These are phyloP conservation scores for Pelobates fuscus DNA, from an alignment of 2,113 vertebrate species.

Conservation along the genomic window DNA sequence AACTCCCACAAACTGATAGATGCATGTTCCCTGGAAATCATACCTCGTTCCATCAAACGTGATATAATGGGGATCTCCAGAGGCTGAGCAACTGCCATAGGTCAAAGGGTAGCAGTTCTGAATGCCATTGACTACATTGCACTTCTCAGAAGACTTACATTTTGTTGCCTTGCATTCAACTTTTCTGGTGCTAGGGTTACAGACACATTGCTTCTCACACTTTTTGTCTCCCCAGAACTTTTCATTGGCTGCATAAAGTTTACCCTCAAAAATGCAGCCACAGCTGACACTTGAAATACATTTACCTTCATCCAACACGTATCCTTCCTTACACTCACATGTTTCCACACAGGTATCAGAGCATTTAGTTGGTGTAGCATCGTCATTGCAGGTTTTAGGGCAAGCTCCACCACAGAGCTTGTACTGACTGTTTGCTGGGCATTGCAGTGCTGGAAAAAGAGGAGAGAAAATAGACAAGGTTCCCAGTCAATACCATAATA, in stretches of 20 bases:
- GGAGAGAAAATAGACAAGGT: no score
- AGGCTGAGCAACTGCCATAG: conserved; percentile 47
- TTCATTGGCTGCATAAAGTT: conserved; percentile 12
- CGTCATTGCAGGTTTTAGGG: conserved; percentile 54
- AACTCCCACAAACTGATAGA: conserved; percentile 54
- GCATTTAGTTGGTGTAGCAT: conserved; percentile 21
- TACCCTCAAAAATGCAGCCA: conserved; percentile 53
- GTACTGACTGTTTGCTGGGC: conserved; percentile 63
- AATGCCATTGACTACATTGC: conserved; percentile 24
- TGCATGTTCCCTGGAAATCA: conserved; percentile 53
- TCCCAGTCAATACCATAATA: no score
- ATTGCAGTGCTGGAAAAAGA: conserved; percentile 59
- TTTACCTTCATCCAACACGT: conserved; percentile 53
- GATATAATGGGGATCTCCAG: conserved; percentile 52
- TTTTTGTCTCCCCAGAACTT: conserved; percentile 54
- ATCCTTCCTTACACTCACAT: conserved; percentile 53
- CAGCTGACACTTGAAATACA: conserved; percentile 52
- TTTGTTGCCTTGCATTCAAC: conserved; percentile 24
- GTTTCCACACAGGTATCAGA: conserved; percentile 49
- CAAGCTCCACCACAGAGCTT: conserved; percentile 52
- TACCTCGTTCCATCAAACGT: conserved; percentile 53
- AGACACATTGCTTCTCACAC: conserved; percentile 54
- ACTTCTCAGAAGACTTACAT: conserved; percentile 39
- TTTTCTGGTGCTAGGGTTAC: conserved; percentile 35
- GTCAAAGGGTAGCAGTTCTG: conserved; percentile 23